Percentiles rank a stretch among this genome's conserved stretches.
Conservation (phyloP, 2,888 invertebrate genomes). For the Pristionchus fissidentatus region DNA sequence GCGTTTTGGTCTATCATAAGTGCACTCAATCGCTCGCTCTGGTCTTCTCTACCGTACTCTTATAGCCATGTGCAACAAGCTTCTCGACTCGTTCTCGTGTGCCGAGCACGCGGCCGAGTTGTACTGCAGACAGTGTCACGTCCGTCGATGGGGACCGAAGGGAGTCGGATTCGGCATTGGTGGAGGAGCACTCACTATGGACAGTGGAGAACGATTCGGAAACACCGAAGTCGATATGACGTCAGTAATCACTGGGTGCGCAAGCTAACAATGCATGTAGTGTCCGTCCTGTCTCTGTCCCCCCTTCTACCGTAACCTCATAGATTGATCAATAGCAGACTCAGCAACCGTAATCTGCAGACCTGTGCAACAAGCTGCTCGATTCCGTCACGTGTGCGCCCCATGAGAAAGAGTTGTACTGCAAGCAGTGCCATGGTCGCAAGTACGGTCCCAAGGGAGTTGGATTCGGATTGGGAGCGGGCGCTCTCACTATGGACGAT, state of each 20-base stretch:
- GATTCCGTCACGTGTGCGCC: conserved; percentile 96
- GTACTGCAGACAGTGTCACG: conserved; percentile 95
- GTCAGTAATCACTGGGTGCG: conserved; percentile 60
- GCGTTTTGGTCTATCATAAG: neutral
- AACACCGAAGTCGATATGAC: conserved; percentile 75
- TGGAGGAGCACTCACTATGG: conserved; percentile 96
- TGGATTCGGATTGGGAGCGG: conserved; percentile 98
- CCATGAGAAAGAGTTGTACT: conserved; percentile 92
- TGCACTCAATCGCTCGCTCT: neutral
- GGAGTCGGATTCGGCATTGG: conserved; percentile 98
- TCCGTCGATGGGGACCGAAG: conserved; percentile 88
- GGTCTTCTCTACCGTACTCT: conserved; percentile 10
- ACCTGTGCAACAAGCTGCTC: conserved; percentile 91
- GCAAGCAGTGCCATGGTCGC: conserved; percentile 95
- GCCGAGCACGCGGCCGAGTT: conserved; percentile 94
- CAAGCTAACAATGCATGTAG: neutral
- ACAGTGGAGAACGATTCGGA: conserved; percentile 90
- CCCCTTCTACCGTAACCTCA: conserved; percentile 45
- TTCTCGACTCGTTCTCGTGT: conserved; percentile 94
- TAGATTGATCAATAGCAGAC: neutral
- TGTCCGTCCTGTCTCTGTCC: conserved; percentile 41
- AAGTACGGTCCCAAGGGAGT: conserved; percentile 96
- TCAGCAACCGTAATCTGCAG: conserved; percentile 72
- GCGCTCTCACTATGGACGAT: conserved; percentile 94
- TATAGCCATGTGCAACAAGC: conserved; percentile 88